A percentile compares a stretch with the other conserved stretches of the same genome.
These are phyloP conservation scores for Teleogryllus oceanicus DNA, from an alignment of 2,888 invertebrate genomes.

Conservation along the genomic window DNA sequence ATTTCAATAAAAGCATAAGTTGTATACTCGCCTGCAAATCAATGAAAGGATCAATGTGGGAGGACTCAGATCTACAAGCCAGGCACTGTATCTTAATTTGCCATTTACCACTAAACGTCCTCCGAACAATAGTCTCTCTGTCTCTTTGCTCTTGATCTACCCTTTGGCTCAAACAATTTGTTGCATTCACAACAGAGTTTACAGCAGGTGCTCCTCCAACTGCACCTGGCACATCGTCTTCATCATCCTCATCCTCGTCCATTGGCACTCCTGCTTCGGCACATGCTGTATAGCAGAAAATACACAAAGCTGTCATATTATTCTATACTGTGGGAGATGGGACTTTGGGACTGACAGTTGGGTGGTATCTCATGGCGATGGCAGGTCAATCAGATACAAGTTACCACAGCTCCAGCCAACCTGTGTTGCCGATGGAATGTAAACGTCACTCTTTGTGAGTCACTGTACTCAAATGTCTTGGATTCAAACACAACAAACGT, in stretches of 20 bases:
- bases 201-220: not conserved
- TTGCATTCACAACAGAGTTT: not conserved
- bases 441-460: too few relatives aligned
- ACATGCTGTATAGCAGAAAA: not conserved
- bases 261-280: not conserved
- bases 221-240: not conserved
- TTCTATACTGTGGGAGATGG: too few relatives aligned
- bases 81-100: slow-evolving; percentile 71
- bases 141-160: not conserved
- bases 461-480: too few relatives aligned
- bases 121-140: slow-evolving; percentile 48
- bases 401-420: too few relatives aligned
- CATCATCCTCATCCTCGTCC: slow-evolving; percentile 3
- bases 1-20: slow-evolving; percentile 49
- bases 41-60: slow-evolving; percentile 72
- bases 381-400: too few relatives aligned
- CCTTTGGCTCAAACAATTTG: too few relatives aligned
- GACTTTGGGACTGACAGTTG: too few relatives aligned
- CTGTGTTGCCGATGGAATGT: too few relatives aligned
- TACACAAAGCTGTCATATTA: not conserved
- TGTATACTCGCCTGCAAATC: slow-evolving; percentile 64
- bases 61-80: slow-evolving; percentile 67
- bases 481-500: too few relatives aligned
- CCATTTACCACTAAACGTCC: slow-evolving; percentile 72
- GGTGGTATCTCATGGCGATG: too few relatives aligned